Percentiles rank a stretch among this genome's conserved stretches.
Evolutionary conservation across 2,888 invertebrate species (phyloP).

Genomic region (Cheiracanthium punctorium): DNA sequence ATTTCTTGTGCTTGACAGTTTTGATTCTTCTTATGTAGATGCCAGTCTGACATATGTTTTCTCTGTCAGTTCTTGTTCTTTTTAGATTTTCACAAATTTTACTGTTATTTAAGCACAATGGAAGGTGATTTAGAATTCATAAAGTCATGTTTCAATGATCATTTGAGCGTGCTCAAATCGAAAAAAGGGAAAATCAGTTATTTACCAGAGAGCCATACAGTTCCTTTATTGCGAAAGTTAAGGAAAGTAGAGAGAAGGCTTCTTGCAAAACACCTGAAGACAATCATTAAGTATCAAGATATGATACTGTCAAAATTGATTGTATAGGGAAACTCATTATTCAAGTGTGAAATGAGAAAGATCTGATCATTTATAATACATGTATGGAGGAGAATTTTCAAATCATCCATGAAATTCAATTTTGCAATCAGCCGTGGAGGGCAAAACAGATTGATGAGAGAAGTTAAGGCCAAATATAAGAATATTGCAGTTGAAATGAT

Average conservation of each 20-base stretch:
- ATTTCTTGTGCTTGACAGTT: neutral
- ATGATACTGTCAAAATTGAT: slow-evolving; percentile 24
- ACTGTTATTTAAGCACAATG: slow-evolving; percentile 16
- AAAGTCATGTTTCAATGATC: slow-evolving; percentile 19
- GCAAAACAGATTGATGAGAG: neutral
- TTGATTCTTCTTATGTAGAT: neutral
- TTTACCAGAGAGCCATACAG: slow-evolving; percentile 8
- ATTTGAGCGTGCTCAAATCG: slow-evolving; percentile 22
- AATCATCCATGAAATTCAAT: slow-evolving; percentile 29
- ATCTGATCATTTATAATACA: slow-evolving; percentile 14
- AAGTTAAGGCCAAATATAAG: neutral
- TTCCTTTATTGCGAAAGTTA: slow-evolving; percentile 21
- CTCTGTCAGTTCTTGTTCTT: neutral
- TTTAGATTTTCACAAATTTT: slow-evolving; percentile 8
- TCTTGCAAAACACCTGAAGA: slow-evolving; percentile 8
- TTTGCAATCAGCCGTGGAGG: slow-evolving; percentile 21
- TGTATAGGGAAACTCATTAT: slow-evolving; percentile 26
- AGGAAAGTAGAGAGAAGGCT: neutral
- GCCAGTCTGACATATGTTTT: neutral
- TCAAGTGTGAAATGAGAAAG: neutral
- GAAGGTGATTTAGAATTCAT: slow-evolving; percentile 20
- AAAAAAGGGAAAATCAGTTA: slow-evolving; percentile 20
- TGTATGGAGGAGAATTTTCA: slow-evolving; percentile 33
- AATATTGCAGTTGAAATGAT: neutral
- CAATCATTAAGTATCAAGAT: slow-evolving; percentile 31